Evolutionary conservation across 92 coral and sea anemone genomes (phyloP), one percentile per base, ranked within the genome.

Genomic region (Nematostella vectensis): DNA sequence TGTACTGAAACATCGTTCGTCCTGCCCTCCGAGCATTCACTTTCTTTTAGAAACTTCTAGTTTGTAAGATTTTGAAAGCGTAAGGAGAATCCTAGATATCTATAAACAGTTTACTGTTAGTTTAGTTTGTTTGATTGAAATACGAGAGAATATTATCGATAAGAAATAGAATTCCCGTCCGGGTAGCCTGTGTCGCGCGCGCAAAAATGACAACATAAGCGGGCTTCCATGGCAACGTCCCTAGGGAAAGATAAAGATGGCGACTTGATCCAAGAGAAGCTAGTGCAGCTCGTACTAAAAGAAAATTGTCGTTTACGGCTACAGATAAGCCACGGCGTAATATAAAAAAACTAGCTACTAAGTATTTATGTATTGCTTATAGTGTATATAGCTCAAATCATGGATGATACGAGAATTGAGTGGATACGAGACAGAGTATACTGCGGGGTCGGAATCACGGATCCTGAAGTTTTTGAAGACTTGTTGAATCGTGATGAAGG

Each of bases 361-460:
- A 33, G 40, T 33, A 33, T 33, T 33, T 6, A 6, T 33, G 40
- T 33, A 33, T 33, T 6, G 6, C 40, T 33, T 33, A 6, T 33
- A 33, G 8, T 33, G 40, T 33, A 33, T 33, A 33, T 33, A 33
- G 40, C 40, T 33, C 15, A 33, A 33, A 33, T 33, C 15, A 93
- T 93, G 99, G 99, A 93, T 59, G 99, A 93, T 56, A 70, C 89
- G 29, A 83, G 99, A 21, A 93, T 93, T 58, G 99, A 93, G 51
- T 93, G 99, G 99, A 70, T 93, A 75, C 74, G 96, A 75, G 85
- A 82, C 68, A 80, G 79, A 50, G 75, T 93, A 31, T 93, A 87
- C 31, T 74, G 84, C 57, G 85, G 96, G 11, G 71, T 93, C 33
- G 99, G 95, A 56, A 93, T 93, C 57, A 59, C 88, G 2, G 99